A percentile compares a stretch with the other conserved stretches of the same genome.
phyloP scores from a whole-genome alignment of 1,140 invertebrate genomes.

The Melitaea cinxia region DNA sequence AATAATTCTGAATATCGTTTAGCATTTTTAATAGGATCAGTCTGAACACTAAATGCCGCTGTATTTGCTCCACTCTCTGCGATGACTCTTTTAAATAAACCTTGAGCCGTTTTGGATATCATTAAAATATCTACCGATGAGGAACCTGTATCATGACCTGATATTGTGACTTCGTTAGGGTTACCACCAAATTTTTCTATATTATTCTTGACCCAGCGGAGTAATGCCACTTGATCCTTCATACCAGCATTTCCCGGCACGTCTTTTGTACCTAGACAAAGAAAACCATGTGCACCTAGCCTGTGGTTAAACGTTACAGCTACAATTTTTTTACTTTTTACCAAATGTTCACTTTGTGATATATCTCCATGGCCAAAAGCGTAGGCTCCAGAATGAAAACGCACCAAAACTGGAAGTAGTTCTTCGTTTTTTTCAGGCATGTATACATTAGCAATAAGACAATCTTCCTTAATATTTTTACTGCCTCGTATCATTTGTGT shows the following conservation, averaged over 20 bases:
- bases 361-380: conserved; percentile 35
- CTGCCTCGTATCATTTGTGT: neutral
- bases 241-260: conserved; percentile 58
- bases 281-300: conserved; percentile 41
- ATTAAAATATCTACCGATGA: conserved; percentile 48
- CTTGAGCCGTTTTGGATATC: conserved; percentile 48
- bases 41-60: conserved; percentile 40
- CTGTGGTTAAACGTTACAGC: conserved; percentile 41
- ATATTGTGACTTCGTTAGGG: conserved; percentile 54
- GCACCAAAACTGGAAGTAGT: conserved; percentile 59
- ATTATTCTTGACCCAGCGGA: conserved; percentile 58
- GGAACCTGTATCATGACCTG: conserved; percentile 52
- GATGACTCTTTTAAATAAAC: conserved; percentile 57
- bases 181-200: conserved; percentile 58
- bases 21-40: conserved; percentile 51
- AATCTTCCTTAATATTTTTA: conserved; percentile 50
- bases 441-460: conserved; percentile 59
- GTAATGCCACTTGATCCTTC: conserved; percentile 54
- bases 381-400: conserved; percentile 38
- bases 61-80: conserved; percentile 45
- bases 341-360: conserved; percentile 27
- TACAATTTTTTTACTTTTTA: conserved; percentile 32
- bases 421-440: conserved; percentile 52
- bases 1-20: conserved; percentile 41
- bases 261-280: conserved; percentile 48